Percentiles rank a stretch among this genome's conserved stretches.
Conservation (phyloP, 35 echinoderm and acorn worm species). For the Chiridota heheva region DNA sequence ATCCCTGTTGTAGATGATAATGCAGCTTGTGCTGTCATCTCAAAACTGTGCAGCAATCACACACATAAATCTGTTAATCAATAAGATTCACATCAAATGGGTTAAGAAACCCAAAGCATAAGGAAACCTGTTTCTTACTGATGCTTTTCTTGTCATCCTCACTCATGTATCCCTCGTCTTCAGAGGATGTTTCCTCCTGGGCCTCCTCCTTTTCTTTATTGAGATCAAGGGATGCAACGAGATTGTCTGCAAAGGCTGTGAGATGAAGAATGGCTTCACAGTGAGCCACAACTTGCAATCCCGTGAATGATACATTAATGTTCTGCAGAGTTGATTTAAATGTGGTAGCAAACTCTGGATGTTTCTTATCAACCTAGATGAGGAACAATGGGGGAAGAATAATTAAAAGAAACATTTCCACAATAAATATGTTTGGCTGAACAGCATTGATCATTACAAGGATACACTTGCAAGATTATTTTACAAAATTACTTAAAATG, state of each 20-base stretch:
- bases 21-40: too few relatives aligned
- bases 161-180: slow-evolving; percentile 87
- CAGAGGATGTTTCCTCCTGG: slow-evolving; percentile 35
- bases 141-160: slow-evolving; percentile 88
- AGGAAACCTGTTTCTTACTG: slow-evolving; percentile 35
- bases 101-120: not conserved
- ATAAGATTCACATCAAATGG: not conserved
- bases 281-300: slow-evolving; percentile 79
- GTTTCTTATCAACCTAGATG: slow-evolving; percentile 73
- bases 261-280: slow-evolving; percentile 88
- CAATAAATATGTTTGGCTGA: not conserved
- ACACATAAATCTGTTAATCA: too few relatives aligned
- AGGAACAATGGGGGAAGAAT: not conserved
- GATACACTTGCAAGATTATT: too few relatives aligned
- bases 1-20: too few relatives aligned
- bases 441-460: not conserved
- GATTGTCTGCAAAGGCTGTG: slow-evolving; percentile 81
- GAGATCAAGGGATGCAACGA: slow-evolving; percentile 67
- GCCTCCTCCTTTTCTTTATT: slow-evolving; percentile 51
- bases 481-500: too few relatives aligned
- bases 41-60: too few relatives aligned
- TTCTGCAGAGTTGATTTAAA: slow-evolving; percentile 78
- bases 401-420: not conserved
- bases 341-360: slow-evolving; percentile 85
- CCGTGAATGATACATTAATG: slow-evolving; percentile 72